Evolutionary conservation across 1,140 invertebrate genomes (phyloP).

Genomic region (Pogonognathellus flavescens): DNA sequence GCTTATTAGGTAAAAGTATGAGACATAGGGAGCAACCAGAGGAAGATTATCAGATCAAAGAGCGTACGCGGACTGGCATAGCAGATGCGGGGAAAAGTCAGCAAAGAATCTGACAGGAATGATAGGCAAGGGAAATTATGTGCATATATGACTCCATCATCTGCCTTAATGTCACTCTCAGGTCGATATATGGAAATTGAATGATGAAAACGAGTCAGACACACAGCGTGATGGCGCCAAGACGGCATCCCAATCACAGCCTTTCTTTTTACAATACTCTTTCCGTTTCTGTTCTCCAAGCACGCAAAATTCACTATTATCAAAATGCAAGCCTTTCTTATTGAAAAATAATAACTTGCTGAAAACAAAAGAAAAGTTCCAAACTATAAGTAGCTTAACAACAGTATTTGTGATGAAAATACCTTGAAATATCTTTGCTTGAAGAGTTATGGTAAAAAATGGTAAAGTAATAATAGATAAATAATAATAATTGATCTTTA

Average conservation of each 20-base stretch:
- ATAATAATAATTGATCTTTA: too few relatives aligned
- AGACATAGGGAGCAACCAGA: too few relatives aligned
- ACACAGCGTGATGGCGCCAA: neutral
- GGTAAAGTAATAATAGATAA: too few relatives aligned
- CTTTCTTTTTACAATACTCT: neutral
- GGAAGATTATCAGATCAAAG: too few relatives aligned
- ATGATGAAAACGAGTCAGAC: neutral
- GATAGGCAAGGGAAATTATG: slow-evolving; percentile 30
- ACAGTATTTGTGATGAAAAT: too few relatives aligned
- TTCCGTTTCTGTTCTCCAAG: neutral
- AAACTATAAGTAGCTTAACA: neutral
- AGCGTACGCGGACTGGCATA: too few relatives aligned
- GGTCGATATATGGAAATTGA: neutral
- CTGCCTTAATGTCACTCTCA: slow-evolving; percentile 34
- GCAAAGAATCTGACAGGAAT: neutral
- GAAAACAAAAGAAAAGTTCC: neutral
- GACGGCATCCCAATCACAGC: neutral
- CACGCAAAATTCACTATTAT: neutral
- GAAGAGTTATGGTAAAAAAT: too few relatives aligned
- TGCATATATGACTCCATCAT: slow-evolving; percentile 26
- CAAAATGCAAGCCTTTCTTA: neutral
- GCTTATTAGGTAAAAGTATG: too few relatives aligned
- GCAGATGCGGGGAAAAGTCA: too few relatives aligned
- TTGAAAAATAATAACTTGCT: neutral
- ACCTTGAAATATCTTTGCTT: too few relatives aligned